Evolutionary conservation across 2,888 invertebrate genomes (phyloP).

Genomic region (Heliconius cydno): DNA sequence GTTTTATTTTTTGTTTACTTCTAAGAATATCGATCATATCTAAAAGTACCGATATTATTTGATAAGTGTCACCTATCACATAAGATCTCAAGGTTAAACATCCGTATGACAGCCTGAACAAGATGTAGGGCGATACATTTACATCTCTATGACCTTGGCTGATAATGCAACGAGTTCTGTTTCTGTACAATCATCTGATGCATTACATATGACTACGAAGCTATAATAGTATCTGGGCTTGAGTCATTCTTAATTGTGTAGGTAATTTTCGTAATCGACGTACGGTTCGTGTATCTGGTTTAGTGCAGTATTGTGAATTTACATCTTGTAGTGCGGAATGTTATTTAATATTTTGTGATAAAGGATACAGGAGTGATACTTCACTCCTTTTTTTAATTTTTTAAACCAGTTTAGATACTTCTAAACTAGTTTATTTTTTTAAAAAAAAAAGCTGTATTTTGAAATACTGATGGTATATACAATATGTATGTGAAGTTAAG

Average conservation of each 20-base stretch:
- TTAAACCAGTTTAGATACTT: too few relatives aligned
- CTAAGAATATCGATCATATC: neutral
- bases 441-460: too few relatives aligned
- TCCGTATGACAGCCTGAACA: conserved; percentile 26
- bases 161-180: conserved; percentile 51
- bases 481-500: neutral
- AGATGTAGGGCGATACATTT: conserved; percentile 50
- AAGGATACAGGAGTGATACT: neutral
- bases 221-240: conserved; percentile 17
- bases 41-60: neutral
- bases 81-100: conserved; percentile 8
- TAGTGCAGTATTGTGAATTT: conserved; percentile 2
- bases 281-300: neutral
- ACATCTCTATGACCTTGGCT: conserved; percentile 59
- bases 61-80: neutral
- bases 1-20: neutral
- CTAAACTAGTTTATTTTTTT: too few relatives aligned
- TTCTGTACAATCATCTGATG: conserved; percentile 33
- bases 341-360: neutral
- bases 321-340: neutral
- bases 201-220: conserved; percentile 8
- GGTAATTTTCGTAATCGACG: conserved; percentile 13
- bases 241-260: conserved; percentile 21
- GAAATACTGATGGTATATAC: too few relatives aligned
- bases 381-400: too few relatives aligned